Base-by-base conservation (phyloP, 2,797 vertebrate species). In the Melanotaenia trifasciata region DNA sequence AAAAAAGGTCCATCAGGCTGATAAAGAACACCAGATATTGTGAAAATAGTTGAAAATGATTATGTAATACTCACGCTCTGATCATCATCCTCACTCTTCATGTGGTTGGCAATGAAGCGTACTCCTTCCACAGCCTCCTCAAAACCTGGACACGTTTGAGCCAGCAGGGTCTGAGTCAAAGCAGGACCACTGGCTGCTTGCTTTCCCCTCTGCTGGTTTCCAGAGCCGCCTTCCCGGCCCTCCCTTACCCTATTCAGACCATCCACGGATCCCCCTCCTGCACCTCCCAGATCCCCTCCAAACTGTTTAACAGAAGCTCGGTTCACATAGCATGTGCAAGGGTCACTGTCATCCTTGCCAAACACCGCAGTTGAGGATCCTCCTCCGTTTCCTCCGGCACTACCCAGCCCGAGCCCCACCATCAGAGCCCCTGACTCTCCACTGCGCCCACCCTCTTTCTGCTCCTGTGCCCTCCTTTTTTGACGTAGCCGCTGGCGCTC, bases 11-110 rank as follows among this genome's bases (percentile, higher is more conserved):
- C 14, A 24, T 32, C 30, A 47, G 32, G 12, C 16, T 35, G 33
- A 36, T 10, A 32, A n/a, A 13, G 18, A 28, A 38, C 43, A 59
- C n/a, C 28, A 43, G 11, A 36, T 45, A 33, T 8, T 24, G 18
- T 58, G 28, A 33, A 47, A 67, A 30, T 9, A 18, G 20, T 18
- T 35, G 5, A 12, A 3, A 63, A n/a, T 56, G 35, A 63, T 32
- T 33, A 40, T 43, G 32, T 11, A 35, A 77, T 71, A 96, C 97
- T 98, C 85, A 99, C 98, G 0, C 98, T 99, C 91, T 97, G 97
- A 75, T 99, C 97, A 0, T 98, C 96, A 0, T 99, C 98, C 84
- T 99, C 98, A 0, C 96, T 96, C 87, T 96, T 96, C 97, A 99
- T 97, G 93, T 98, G 97, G 89, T 97, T 97, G 0, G 94, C 91